Percentiles rank a stretch among this genome's conserved stretches.
These are phyloP conservation scores for Osmoderma eremita DNA, from an alignment of 2,888 invertebrate genomes.

Conservation along the genomic window DNA sequence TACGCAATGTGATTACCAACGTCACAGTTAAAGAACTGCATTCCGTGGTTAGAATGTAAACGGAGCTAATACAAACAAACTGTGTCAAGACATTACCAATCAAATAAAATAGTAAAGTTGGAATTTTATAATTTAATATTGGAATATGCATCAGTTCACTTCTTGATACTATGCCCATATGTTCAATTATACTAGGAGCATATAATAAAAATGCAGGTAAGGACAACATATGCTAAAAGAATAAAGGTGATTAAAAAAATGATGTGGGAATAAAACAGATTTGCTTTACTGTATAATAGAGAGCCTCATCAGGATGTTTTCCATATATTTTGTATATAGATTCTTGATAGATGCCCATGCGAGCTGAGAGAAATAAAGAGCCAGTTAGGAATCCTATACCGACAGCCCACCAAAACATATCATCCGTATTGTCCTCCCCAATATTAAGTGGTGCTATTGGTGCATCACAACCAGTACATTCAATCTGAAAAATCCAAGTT, in stretches of 20 bases:
- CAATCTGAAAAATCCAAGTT: constrained; percentile 6
- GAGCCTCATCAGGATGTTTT: constrained; percentile 90
- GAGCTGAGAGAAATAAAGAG: constrained; percentile 90
- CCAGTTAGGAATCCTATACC: constrained; percentile 86
- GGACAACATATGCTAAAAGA: constrained; percentile 83
- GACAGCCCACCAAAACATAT: constrained; percentile 71
- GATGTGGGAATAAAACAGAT: not conserved
- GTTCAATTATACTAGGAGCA: constrained; percentile 79
- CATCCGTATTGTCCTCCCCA: constrained; percentile 48
- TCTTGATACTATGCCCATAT: constrained; percentile 76
- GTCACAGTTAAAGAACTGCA: constrained; percentile 95
- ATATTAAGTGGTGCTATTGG: constrained; percentile 47
- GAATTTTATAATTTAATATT: constrained; percentile 71
- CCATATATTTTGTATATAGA: constrained; percentile 83
- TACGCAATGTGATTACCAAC: constrained; percentile 92
- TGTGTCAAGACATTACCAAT: constrained; percentile 88
- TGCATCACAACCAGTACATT: constrained; percentile 57
- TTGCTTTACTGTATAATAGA: constrained; percentile 79
- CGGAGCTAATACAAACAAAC: constrained; percentile 93
- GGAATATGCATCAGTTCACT: constrained; percentile 71
- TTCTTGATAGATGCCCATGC: constrained; percentile 94
- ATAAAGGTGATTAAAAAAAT: constrained; percentile 44
- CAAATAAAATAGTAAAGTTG: constrained; percentile 81
- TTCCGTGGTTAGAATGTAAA: constrained; percentile 93
- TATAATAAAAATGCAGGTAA: constrained; percentile 89